These are phyloP conservation scores for Andrena haemorrhoa DNA, from an alignment of 2,888 invertebrate genomes.

Conservation along the genomic window DNA sequence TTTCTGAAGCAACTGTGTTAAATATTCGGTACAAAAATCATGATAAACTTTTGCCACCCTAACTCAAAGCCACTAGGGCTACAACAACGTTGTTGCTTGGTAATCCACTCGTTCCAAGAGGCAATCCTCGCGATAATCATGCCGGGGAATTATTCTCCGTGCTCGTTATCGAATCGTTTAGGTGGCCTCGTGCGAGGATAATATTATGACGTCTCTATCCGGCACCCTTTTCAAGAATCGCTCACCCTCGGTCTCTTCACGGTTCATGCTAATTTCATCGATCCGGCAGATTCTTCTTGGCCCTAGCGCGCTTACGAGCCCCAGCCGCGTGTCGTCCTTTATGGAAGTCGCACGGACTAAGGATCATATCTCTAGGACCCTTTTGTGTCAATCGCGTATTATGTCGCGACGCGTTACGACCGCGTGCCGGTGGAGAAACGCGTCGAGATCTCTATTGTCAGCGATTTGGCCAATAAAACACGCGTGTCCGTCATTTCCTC, in stretches of 20 bases:
- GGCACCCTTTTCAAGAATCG: slow-evolving; percentile 47
- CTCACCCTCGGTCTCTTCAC: slow-evolving; percentile 53
- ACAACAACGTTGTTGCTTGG: background rate
- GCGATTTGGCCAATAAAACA: slow-evolving; percentile 12
- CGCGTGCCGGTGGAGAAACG: slow-evolving; percentile 21
- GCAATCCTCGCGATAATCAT: background rate
- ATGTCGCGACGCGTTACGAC: slow-evolving; percentile 39
- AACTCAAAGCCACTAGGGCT: background rate
- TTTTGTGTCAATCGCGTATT: slow-evolving; percentile 54
- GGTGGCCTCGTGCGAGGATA: slow-evolving; percentile 45
- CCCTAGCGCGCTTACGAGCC: slow-evolving; percentile 43
- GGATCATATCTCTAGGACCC: slow-evolving; percentile 68
- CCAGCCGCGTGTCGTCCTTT: slow-evolving; percentile 61
- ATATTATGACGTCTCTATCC: slow-evolving; percentile 65
- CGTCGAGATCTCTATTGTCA: slow-evolving; percentile 29
- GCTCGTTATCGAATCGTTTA: slow-evolving; percentile 46
- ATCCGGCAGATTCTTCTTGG: slow-evolving; percentile 57
- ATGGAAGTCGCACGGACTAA: slow-evolving; percentile 51
- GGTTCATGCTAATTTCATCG: slow-evolving; percentile 66
- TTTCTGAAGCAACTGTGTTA: no score
- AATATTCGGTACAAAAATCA: background rate
- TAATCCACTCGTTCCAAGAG: background rate
- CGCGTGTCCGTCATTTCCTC: slow-evolving; percentile 1
- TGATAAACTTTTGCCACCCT: background rate
- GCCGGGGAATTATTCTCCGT: slow-evolving; percentile 13